Percentiles rank a stretch among this genome's conserved stretches.
These are phyloP conservation scores for Stichopus horrens DNA, from an alignment of 53 echinoderm and acorn worm species.

Conservation along the genomic window DNA sequence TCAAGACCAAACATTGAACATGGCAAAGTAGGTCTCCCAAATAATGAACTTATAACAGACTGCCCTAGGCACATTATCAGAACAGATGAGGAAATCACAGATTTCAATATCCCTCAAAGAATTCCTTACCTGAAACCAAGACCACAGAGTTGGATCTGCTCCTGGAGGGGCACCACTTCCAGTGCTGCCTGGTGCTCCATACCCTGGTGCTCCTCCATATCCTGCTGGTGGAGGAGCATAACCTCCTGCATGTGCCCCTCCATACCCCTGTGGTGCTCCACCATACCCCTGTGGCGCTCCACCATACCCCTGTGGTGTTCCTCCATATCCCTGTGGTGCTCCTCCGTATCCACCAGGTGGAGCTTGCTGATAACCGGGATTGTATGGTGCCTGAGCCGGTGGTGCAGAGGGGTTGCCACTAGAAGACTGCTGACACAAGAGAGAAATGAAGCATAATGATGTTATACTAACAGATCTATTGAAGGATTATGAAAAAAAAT, in stretches of 20 bases:
- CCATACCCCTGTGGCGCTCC: constrained; percentile 7
- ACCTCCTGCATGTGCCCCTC: neutral
- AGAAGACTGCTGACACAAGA: neutral
- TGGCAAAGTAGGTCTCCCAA: too few species aligned
- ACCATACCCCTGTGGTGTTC: neutral
- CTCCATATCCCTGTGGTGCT: neutral
- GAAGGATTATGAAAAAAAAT: too few species aligned
- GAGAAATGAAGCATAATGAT: neutral
- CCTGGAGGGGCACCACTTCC: constrained; percentile 65
- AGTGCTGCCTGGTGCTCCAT: constrained; percentile 43
- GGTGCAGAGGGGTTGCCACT: constrained; percentile 5
- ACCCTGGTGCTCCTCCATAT: constrained; percentile 29
- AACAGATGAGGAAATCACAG: too few species aligned
- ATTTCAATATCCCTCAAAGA: neutral
- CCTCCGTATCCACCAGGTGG: neutral
- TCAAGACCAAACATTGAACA: too few species aligned
- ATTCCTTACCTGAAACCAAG: constrained; percentile 82
- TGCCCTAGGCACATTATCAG: too few species aligned
- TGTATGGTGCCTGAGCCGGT: neutral
- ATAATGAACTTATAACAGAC: too few species aligned
- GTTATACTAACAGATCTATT: too few species aligned
- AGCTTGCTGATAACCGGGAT: neutral
- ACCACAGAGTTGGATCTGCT: constrained; percentile 80
- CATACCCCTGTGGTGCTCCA: neutral
- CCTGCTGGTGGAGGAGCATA: neutral